Conservation (phyloP, 2,888 invertebrate species). For the Fragum sueziense region DNA sequence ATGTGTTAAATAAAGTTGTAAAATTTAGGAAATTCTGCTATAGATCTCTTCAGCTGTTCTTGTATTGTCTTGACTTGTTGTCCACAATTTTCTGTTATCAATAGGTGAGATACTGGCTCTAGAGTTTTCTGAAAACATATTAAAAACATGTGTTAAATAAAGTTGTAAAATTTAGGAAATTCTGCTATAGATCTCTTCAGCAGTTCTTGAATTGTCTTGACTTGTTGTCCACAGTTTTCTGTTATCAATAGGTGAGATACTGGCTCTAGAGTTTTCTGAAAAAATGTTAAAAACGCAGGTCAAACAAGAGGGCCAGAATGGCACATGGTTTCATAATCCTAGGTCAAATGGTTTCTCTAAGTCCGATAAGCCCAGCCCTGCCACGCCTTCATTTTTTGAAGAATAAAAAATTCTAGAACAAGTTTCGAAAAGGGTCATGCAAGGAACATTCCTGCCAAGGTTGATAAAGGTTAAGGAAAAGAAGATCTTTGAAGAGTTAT, state of each 20-base stretch:
- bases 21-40: constrained; percentile 49
- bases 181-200: constrained; percentile 58
- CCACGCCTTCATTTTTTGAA: too few relatives aligned
- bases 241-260: constrained; percentile 71
- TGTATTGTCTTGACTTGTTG: constrained; percentile 51
- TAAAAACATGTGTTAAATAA: background rate
- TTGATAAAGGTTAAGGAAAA: too few relatives aligned
- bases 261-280: constrained; percentile 44
- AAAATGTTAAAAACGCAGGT: too few relatives aligned
- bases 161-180: constrained; percentile 35
- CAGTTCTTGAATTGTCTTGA: constrained; percentile 57
- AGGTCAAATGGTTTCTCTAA: too few relatives aligned
- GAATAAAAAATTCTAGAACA: too few relatives aligned
- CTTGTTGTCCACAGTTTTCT: constrained; percentile 53
- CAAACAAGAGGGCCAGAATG: too few relatives aligned
- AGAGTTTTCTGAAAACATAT: constrained; percentile 34
- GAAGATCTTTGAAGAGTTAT: too few relatives aligned
- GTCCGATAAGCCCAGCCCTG: too few relatives aligned
- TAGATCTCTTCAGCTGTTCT: constrained; percentile 62
- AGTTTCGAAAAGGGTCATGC: too few relatives aligned
- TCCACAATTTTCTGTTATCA: constrained; percentile 64
- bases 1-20: too few relatives aligned
- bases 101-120: constrained; percentile 67
- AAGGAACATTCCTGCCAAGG: too few relatives aligned
- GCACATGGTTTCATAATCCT: too few relatives aligned